A percentile compares a stretch with the other conserved stretches of the same genome.
Evolutionary conservation across 2,888 invertebrate genomes (phyloP).

Genomic region (Drosophila gaucha): DNA sequence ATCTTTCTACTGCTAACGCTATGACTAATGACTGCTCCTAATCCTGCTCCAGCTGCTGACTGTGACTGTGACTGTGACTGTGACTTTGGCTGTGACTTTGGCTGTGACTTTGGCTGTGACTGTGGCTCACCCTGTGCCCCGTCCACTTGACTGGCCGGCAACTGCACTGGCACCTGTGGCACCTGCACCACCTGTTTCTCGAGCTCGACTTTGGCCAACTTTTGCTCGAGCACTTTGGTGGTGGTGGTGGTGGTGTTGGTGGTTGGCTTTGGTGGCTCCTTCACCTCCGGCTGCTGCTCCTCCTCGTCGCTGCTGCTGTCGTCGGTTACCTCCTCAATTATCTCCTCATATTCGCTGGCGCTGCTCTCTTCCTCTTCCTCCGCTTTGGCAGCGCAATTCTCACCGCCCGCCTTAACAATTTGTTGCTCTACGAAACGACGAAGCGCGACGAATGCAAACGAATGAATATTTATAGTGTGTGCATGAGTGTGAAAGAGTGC

Average conservation of each 20-base stretch:
- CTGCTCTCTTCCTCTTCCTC: constrained; percentile 75
- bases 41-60: constrained; percentile 23
- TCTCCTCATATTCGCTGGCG: constrained; percentile 83
- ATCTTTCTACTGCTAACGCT: constrained; percentile 45
- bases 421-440: constrained; percentile 67
- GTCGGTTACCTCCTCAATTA: constrained; percentile 84
- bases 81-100: constrained; percentile 87
- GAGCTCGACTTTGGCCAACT: constrained; percentile 64
- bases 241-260: too few species aligned
- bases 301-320: constrained; percentile 69
- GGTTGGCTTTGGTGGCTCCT: constrained; percentile 34
- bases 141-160: constrained; percentile 54
- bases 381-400: constrained; percentile 80
- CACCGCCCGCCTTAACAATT: constrained; percentile 84
- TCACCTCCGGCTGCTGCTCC: constrained; percentile 14
- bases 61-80: constrained; percentile 23
- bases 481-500: constrained; percentile 37
- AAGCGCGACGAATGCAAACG: constrained; percentile 1
- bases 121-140: constrained; percentile 87
- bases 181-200: constrained; percentile 26
- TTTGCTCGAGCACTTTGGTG: constrained; percentile 50
- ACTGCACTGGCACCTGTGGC: constrained; percentile 16
- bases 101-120: background rate
- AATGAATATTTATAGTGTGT: constrained; percentile 9
- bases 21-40: constrained; percentile 58